Base-by-base conservation (phyloP, 2,797 vertebrate species). In the Carcharodon carcharias region DNA sequence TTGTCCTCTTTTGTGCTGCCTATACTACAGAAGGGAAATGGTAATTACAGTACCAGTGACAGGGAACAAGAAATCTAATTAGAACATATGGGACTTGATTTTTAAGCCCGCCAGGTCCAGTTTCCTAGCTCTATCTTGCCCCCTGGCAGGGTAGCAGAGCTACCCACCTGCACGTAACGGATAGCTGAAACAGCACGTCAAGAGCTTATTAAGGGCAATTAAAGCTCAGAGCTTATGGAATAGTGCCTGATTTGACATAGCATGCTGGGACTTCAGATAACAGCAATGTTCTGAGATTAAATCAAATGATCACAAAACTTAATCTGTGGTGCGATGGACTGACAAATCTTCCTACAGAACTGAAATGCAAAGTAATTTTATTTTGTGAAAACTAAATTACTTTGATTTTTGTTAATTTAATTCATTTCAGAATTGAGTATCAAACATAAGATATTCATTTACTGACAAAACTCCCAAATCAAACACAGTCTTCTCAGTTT, bases 341-440 rank as follows among this genome's bases (percentile, higher is more conserved):
- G 89, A n/a, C 18, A 63, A 63, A 92, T 92, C 58, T 92, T 56
- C 2, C 58, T 61, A n/a, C 6, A 91, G 56, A 63, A 63, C 61
- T 61, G 89, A 92, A 92, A 92, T 63, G 31, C 56, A n/a, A 12
- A n/a, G 16, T 92, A 92, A 63, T 92, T 92, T 35, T 63, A 92
- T 92, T 92, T 92, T 92, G 31, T 92, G 61, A 58, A n/a, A n/a
- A 21, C 56, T 18, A 63, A 92, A 58, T 92, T n/a, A 16, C 56
- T 92, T 35, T 0, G 56, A 16, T 21, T 92, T 21, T 92, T 92
- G 31, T 35, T 26, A 23, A 8, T 23, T 85, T 50, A 85, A 85
- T 50, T 92, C 56, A 92, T 58, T 92, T 35, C 89, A 92, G 56
- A 16, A 5, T 61, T 14, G 16, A 92, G 35, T 63, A 92, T 58